Evolutionary conservation across 2,797 vertebrate species (phyloP), one percentile per base, ranked within the genome.

Genomic region (Mus caroli): DNA sequence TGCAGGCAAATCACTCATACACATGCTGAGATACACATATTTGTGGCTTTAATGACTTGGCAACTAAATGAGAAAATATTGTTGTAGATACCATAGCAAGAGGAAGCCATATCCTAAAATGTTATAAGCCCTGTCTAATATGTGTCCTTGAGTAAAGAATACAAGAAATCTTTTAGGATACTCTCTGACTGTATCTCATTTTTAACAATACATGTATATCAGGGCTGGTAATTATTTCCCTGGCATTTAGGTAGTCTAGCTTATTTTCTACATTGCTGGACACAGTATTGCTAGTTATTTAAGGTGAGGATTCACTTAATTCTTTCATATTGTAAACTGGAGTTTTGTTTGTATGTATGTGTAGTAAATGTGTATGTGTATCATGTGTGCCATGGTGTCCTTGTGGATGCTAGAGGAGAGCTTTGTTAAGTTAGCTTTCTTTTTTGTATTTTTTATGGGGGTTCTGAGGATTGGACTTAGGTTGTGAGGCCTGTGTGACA

Each of bases 221-320:
- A 54, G 82, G 43, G 15, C 34, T 96, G 46, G 67, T 92, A 92
- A 84, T 92, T 95, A 56, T 88, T 90, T 94, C 82, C 58, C 10
- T 84, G 24, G 19, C 28, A 19, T 93, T 94, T 94, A 83, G 67
- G 46, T 24, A 77, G 64, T 73, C 37, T 82, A 46, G 84, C 54
- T 85, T 87, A 60, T 46, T 73, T 83, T 92, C 26, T 26, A 19
- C 11, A 50, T 46, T 56, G 19, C 50, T 87, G n/a, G n/a, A 90
- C 40, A 76, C 64, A 56, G 22, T 84, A 43, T 11, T 75, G 22
- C 69, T 56, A 64, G 37, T 83, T 96, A 76, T 71, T 58, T 79
- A 87, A 89, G 89, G 54, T n/a, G 87, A 75, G 40, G 85, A 86
- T 84, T 96, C n/a, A 93, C 80, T 84, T 96, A 40, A 40, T 93